These are phyloP conservation scores for Triplophysa rosa DNA, from an alignment of 2,113 vertebrate genomes.

Conservation along the genomic window DNA sequence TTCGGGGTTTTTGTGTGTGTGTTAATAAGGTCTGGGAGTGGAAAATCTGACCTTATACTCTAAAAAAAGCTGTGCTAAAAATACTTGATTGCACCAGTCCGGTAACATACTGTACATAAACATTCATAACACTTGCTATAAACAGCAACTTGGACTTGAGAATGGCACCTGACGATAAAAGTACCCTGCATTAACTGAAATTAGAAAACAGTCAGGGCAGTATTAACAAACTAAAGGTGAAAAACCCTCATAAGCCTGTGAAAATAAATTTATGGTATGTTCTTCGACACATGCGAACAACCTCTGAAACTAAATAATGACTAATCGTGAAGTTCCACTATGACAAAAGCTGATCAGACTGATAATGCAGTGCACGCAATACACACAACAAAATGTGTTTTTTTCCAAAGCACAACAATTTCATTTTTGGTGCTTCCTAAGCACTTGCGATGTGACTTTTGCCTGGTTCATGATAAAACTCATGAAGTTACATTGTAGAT, in stretches of 20 bases:
- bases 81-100: conserved; percentile 1
- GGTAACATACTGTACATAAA: conserved; percentile 14
- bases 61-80: background rate
- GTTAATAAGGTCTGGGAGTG: background rate
- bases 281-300: conserved; percentile 6
- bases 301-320: conserved; percentile 28
- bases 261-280: background rate
- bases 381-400: conserved; percentile 1
- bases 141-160: background rate
- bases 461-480: too few relatives aligned
- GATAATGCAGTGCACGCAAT: conserved; percentile 16
- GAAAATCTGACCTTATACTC: conserved; percentile 2
- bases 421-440: too few relatives aligned
- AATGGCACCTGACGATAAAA: conserved; percentile 6
- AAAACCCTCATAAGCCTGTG: conserved; percentile 31
- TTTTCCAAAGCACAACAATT: background rate
- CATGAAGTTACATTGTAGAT: too few relatives aligned
- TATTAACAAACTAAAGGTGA: conserved; percentile 13
- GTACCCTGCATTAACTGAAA: conserved; percentile 4
- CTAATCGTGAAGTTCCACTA: conserved; percentile 21
- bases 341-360: conserved; percentile 26
- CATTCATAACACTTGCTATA: background rate
- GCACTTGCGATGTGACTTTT: too few relatives aligned
- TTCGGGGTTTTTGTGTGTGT: background rate
- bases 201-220: conserved; percentile 12